Percentiles rank a stretch among this genome's conserved stretches.
Evolutionary conservation across 53 echinoderm and acorn worm species (phyloP).

Genomic region (Patiria pectinifera): DNA sequence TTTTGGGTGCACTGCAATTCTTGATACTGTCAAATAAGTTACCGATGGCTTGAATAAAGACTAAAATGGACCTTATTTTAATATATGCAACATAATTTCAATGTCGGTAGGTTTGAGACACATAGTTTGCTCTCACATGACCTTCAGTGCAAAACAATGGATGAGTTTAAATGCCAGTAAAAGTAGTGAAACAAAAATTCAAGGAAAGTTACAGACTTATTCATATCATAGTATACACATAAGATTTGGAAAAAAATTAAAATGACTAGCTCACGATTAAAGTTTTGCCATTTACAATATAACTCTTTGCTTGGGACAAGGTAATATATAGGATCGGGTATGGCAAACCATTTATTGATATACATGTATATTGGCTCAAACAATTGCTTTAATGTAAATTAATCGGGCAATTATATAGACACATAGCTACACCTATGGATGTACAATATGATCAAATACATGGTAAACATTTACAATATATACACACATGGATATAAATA

Average conservation of each 20-base stretch:
- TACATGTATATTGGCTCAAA: background rate
- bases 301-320: background rate
- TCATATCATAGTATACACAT: too few relatives aligned
- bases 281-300: too few relatives aligned
- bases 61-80: background rate
- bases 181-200: too few relatives aligned
- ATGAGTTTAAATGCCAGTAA: too few relatives aligned
- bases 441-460: background rate
- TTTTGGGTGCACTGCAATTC: background rate
- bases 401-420: background rate
- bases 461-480: constrained; percentile 25
- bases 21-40: background rate
- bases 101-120: background rate
- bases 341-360: background rate
- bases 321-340: background rate
- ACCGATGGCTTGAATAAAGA: background rate
- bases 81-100: background rate
- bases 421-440: background rate
- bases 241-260: too few relatives aligned
- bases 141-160: background rate
- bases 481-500: constrained; percentile 37
- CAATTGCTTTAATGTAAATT: background rate
- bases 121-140: background rate
- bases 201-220: too few relatives aligned
- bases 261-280: too few relatives aligned